Evolutionary conservation across 2,113 vertebrate genomes (phyloP).

Genomic region (Geothlypis trichas): DNA sequence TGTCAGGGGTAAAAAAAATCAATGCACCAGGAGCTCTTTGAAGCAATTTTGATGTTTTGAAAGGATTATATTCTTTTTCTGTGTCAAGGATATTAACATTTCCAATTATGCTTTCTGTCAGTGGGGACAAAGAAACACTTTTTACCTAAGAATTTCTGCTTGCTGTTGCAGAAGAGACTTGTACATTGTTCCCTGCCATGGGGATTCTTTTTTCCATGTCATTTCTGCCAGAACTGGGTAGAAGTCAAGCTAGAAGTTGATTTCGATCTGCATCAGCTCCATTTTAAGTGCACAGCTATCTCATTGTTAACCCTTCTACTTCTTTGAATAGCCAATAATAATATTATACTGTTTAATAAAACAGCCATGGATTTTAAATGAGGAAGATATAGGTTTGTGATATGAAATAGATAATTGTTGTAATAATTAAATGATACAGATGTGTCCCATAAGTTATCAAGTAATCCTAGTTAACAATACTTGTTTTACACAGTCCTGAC

Average conservation of each 20-base stretch:
- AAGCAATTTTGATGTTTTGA: background rate
- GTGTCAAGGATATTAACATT: background rate
- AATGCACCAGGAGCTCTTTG: background rate
- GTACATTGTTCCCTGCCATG: background rate
- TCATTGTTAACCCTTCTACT: background rate
- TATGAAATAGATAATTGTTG: background rate
- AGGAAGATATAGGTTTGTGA: background rate
- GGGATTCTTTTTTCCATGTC: background rate
- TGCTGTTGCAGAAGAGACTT: background rate
- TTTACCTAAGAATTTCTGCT: background rate
- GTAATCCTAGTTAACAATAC: background rate
- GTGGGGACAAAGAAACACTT: background rate
- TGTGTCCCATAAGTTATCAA: background rate
- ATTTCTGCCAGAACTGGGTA: background rate
- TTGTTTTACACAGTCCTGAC: background rate
- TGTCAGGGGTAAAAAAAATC: background rate
- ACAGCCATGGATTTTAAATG: background rate
- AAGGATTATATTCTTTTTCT: background rate
- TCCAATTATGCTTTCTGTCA: background rate
- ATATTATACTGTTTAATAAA: background rate
- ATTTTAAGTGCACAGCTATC: background rate
- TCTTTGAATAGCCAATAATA: background rate
- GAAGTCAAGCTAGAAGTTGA: background rate
- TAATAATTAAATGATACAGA: background rate
- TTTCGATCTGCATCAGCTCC: accelerated